phyloP scores from a whole-genome alignment of 2,113 vertebrate species.

The Sylvia atricapilla region DNA sequence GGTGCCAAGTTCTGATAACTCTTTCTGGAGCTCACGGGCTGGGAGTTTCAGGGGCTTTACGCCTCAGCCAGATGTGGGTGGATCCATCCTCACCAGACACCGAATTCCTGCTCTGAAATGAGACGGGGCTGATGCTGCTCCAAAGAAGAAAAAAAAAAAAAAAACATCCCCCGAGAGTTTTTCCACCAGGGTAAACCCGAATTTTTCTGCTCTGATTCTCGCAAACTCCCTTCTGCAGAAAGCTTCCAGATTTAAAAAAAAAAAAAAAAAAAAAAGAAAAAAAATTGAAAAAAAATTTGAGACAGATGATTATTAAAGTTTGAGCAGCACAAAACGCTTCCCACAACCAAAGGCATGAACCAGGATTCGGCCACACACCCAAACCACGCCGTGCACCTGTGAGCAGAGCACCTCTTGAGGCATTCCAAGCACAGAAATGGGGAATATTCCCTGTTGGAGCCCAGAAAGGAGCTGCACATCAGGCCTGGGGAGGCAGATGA shows the following conservation, averaged over 20 bases:
- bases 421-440: neutral
- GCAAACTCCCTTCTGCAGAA: neutral
- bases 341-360: neutral
- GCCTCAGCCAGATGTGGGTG: slow-evolving; percentile 27
- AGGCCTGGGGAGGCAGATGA: neutral
- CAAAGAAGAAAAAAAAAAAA: neutral
- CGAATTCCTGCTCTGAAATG: neutral
- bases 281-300: accelerated
- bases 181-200: neutral
- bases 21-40: neutral
- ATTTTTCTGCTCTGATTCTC: neutral
- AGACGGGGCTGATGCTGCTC: neutral
- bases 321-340: neutral
- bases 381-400: accelerated
- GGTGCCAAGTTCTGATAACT: neutral
- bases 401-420: neutral
- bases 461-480: neutral
- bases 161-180: neutral
- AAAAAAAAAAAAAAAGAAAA: neutral
- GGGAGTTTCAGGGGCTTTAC: neutral
- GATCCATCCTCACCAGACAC: neutral
- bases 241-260: neutral
- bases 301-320: neutral
- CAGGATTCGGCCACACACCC: neutral
- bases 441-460: neutral